Evolutionary conservation across 2,113 vertebrate genomes (phyloP), one percentile per base, ranked within the genome.

Genomic region (Phyllostomus hastatus): DNA sequence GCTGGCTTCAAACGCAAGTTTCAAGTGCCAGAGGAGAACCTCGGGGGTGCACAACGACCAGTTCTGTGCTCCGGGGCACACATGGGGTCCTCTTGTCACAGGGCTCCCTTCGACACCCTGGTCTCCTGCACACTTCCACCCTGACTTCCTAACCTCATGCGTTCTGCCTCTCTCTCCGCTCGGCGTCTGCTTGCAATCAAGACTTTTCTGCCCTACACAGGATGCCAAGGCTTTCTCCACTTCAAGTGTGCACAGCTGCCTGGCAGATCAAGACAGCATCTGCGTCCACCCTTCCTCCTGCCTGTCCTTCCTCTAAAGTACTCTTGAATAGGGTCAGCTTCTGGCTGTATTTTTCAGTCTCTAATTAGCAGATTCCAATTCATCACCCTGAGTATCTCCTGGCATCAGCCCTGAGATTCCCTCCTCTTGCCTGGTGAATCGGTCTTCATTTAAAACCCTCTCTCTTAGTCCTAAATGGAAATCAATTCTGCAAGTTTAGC

Each of bases 401-500:
- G 99, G 98, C 98, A 98, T 98, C 98, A 98, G 98, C 97, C 97
- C 98, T 61, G 97, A 98, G 98, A 98, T 99, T 98, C 98, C 98
- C 98, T 98, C 98, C 98, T 99, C 97, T 95, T 1, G 98, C 98
- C 97, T 98, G 98, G 98, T 97, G 98, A 99, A 99, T 98, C 98
- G 98, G 99, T 99, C 99, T 99, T 99, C 98, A 99, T 99, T 99
- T 99, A 98, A 98, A 99, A 99, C 98, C 98, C 98, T 98, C 98
- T 98, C 98, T 98, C 98, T 98, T 99, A 99, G 99, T 98, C 98
- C 98, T 99, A 99, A 99, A 99, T 99, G 99, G 98, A 99, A 99
- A 99, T 99, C 98, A 99, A 99, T 99, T 98, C 98, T 98, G 98
- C 98, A 99, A 99, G 99, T 99, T 99, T 99, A 99, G 99, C 98